Conservation (phyloP, 2,888 invertebrate species). For the Danaus chrysippus region DNA sequence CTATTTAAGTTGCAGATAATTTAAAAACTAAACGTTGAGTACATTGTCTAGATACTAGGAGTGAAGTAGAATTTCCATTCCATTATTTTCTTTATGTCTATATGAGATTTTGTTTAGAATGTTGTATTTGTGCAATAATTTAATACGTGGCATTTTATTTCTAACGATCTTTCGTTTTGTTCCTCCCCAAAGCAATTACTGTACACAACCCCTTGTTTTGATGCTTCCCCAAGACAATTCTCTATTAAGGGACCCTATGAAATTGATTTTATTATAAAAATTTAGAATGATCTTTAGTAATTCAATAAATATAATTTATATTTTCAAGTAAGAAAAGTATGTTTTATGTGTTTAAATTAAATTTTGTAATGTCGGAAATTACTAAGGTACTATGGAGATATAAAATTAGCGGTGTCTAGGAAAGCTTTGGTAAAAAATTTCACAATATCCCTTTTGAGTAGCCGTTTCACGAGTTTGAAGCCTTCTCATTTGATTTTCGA, state of each 20-base stretch:
- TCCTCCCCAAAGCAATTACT: slow-evolving; percentile 2
- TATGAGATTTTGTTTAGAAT: no score
- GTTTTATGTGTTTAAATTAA: no score
- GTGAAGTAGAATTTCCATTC: no score
- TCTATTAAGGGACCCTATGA: not conserved
- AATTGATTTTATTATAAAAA: not conserved
- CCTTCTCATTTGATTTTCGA: slow-evolving; percentile 6
- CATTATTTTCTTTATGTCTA: no score
- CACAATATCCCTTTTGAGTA: slow-evolving; percentile 5
- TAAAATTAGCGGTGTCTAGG: no score
- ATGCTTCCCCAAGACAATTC: slow-evolving; percentile 3
- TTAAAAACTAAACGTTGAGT: no score
- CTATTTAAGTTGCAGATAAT: no score
- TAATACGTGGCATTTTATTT: slow-evolving; percentile 3
- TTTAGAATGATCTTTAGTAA: not conserved
- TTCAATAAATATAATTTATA: not conserved
- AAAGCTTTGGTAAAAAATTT: not conserved
- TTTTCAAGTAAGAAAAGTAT: not conserved
- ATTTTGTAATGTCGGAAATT: no score
- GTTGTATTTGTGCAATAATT: not conserved
- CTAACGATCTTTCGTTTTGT: not conserved
- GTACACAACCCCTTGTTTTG: not conserved
- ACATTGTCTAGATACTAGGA: no score
- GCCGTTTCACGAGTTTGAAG: slow-evolving; percentile 7
- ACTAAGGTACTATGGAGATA: no score